Base-by-base conservation (phyloP, 2,797 vertebrate species). In the Sebastes cheni region DNA sequence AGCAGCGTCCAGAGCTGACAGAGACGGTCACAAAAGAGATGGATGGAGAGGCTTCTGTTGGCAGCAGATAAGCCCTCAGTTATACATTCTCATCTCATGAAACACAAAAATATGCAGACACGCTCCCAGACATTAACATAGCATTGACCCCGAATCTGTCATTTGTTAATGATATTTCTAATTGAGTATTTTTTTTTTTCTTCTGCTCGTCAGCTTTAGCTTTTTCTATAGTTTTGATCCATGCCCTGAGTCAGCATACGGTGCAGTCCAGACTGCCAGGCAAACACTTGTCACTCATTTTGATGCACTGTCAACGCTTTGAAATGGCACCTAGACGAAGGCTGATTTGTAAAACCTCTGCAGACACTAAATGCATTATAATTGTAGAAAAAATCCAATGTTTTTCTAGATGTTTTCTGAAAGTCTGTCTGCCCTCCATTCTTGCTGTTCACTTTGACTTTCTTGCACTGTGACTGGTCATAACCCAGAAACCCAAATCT, bases 11-110 rank as follows among this genome's bases (percentile, higher is more conserved):
- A 32, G 25, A 54, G 77, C 68, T 81, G 83, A 85, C 52, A 75
- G 22, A 73, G 73, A 80, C 20, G 25, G 78, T 77, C 52, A 22
- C 83, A 75, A 6, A 2, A 77, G 75, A 81, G 86, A 79, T 20
- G 50, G 32, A 80, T 65, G 65, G 79, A 70, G 71, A 71, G 8
- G 61, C 86, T 81, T 80, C 89, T 91, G 90, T 36, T 75, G 32
- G 72, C 73, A 36, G 75, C 64, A 75, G 87, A 90, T 90, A 87
- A 90, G 64, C 73, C 2, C 32, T 58, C 39, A 2, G 59, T 82
- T 69, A 20, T 32, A 50, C 30, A 5, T n/a, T 27, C 61, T 75
- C 65, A 2, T 78, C 42, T 67, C 69, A 34, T 56, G 23, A 80
- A 75, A 73, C 59, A 71, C 32, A 50, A 42, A 39, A 66, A 23